Evolutionary conservation across 2,797 vertebrate species (phyloP), one percentile per base, ranked within the genome.

Genomic region (Gephyroberyx darwinii): DNA sequence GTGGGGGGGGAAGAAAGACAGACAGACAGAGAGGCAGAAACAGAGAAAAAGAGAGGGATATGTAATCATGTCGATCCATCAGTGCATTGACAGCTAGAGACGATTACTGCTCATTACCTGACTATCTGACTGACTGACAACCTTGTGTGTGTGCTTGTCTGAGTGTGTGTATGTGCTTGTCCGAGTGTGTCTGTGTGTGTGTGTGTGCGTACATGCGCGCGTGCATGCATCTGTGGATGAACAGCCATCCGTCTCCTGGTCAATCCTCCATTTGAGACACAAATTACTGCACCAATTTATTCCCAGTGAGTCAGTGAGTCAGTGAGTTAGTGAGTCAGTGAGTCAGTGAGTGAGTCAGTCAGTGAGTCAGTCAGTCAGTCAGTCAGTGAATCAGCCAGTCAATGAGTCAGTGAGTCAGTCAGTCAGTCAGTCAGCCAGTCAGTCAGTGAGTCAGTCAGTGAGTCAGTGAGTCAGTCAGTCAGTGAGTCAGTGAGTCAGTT

Each of bases 91-190:
- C 80, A 83, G 70, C 62, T 13, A 75, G 70, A 76, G 70, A 76
- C 26, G 50, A 86, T 88, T 84, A 81, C 80, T 68, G 69, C 72
- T 86, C 67, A 75, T 86, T 82, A 83, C 74, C 53, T 80, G 75
- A 71, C 50, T 69, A 69, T 63, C 73, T 61, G 43, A 26, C 51
- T 53, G 51, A 66, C 77, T 62, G 65, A 71, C 55, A 71, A n/a
- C 71, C 6, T 5, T 26, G 33, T 43, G 30, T 30, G 47, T 53
- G 50, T 47, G 17, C 48, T 52, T 48, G 48, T 59, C 41, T 10
- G 26, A 61, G 53, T 45, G 31, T 31, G 14, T 19, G 22, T 37
- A 30, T 56, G 54, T 41, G 33, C 39, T 13, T 60, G 48, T 60
- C 35, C 53, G 37, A 50, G 19, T 17, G 43, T 35, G 26, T 59